phyloP scores from a whole-genome alignment of 2,888 invertebrate species.

The Villa cingulata region DNA sequence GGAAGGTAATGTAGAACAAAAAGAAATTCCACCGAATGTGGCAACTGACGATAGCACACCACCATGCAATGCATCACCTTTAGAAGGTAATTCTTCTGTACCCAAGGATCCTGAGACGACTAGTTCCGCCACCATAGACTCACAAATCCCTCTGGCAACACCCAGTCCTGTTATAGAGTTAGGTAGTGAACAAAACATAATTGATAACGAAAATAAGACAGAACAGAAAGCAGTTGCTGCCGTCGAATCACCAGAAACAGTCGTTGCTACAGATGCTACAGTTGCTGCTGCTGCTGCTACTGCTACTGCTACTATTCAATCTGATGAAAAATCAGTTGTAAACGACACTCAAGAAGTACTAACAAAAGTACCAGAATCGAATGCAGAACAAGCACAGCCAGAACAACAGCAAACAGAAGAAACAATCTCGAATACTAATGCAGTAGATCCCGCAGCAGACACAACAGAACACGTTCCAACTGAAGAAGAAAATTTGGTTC shows the following conservation, averaged over 20 bases:
- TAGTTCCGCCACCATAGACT: slow-evolving; percentile 1
- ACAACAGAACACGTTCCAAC: not conserved
- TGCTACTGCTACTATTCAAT: too few relatives aligned
- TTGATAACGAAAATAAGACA: not conserved
- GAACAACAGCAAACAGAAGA: not conserved
- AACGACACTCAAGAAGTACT: not conserved
- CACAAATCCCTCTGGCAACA: slow-evolving; percentile 7
- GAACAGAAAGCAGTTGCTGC: not conserved
- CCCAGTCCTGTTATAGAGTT: slow-evolving; percentile 4
- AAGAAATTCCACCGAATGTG: not conserved
- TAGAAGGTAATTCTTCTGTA: slow-evolving; percentile 5
- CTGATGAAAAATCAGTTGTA: not conserved
- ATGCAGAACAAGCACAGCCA: not conserved
- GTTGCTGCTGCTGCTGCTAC: not conserved
- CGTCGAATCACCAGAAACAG: not conserved
- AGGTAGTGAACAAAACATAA: not conserved
- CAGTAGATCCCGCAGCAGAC: too few relatives aligned
- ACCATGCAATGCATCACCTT: slow-evolving; percentile 9
- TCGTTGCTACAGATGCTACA: not conserved
- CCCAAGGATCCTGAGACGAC: slow-evolving; percentile 9
- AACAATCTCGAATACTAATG: too few relatives aligned
- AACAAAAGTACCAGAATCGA: not conserved
- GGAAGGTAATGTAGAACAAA: not conserved
- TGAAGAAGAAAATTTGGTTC: not conserved
- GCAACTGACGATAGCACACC: not conserved